Evolutionary conservation across 2,888 invertebrate species (phyloP).

Genomic region (Folsomia manolachei): DNA sequence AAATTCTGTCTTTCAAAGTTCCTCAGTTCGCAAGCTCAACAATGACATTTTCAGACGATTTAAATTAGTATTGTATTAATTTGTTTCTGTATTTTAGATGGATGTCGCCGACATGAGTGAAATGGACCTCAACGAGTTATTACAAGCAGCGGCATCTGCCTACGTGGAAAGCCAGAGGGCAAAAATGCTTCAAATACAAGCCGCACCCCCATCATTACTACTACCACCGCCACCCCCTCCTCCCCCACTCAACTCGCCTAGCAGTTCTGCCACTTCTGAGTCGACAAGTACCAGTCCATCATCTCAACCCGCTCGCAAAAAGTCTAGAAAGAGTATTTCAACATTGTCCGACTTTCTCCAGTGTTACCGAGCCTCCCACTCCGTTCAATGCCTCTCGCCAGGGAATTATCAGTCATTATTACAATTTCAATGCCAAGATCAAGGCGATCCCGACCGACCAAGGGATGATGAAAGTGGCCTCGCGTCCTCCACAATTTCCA

Average conservation of each 20-base stretch:
- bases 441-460: background rate
- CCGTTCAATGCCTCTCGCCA: background rate
- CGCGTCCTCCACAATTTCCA: background rate
- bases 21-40: no score
- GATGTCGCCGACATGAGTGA: slow-evolving; percentile 38
- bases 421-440: background rate
- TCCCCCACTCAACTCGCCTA: background rate
- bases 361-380: background rate
- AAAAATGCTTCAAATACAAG: slow-evolving; percentile 4
- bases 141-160: slow-evolving; percentile 27
- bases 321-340: background rate
- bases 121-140: slow-evolving; percentile 30
- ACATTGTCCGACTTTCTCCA: background rate
- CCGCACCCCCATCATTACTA: background rate
- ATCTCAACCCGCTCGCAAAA: background rate
- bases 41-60: no score
- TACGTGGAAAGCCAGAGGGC: slow-evolving; percentile 12
- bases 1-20: slow-evolving; percentile 7
- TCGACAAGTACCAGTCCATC: background rate
- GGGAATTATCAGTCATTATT: background rate
- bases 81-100: slow-evolving; percentile 26
- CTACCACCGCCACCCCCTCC: background rate
- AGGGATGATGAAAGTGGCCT: background rate
- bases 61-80: background rate
- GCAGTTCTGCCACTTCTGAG: background rate